Base-by-base conservation (phyloP, 1,140 invertebrate genomes). In the Phortica variegata region DNA sequence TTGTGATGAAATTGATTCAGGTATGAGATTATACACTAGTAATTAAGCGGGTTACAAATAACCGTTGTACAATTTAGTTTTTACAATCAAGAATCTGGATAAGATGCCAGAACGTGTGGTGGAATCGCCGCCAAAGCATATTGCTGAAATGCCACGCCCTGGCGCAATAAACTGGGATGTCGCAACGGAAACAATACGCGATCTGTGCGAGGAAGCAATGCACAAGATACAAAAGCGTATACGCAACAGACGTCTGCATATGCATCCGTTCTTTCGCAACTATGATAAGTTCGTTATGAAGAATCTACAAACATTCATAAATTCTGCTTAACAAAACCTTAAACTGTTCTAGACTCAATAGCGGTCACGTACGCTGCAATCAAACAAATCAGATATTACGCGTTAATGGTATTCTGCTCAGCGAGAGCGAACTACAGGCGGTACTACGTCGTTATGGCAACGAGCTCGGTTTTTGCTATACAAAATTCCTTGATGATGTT, bases 391-490 rank as follows among this genome's bases (percentile, higher is more conserved):
- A 86, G 69, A 82, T 82, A 53, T 77, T 88, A 47, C 77, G 80
- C 38, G 79, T 80, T 20, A 81, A 83, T 53, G 81, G 82, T 19
- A 81, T 88, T 58, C 73, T 87, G 21, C 73, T 85, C 3, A 79
- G 85, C 0, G 71, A 79, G 37, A 79, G 80, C 54, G 85, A 88
- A 60, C 61, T 86, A n/a, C 80, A 81, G 36, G 80, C 85, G n/a
- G 77, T 89, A 13, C 82, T 86, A 53, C 73, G 77, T 51, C 78
- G 84, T 37, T 87, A 86, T 65, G 82, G 82, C 37, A 83, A 88
- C 61, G 82, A 86, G 59, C 66, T 83, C 46, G 87, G 87, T 15
- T 87, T 88, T 61, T 83, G 83, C 75, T 89, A 88, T 61, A 77
- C 79, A 29, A 79, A 79, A 50, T 83, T 89, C 50, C 65, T 88